These are phyloP conservation scores for Heptranchias perlo DNA, from an alignment of 2,113 vertebrate genomes.

Conservation along the genomic window DNA sequence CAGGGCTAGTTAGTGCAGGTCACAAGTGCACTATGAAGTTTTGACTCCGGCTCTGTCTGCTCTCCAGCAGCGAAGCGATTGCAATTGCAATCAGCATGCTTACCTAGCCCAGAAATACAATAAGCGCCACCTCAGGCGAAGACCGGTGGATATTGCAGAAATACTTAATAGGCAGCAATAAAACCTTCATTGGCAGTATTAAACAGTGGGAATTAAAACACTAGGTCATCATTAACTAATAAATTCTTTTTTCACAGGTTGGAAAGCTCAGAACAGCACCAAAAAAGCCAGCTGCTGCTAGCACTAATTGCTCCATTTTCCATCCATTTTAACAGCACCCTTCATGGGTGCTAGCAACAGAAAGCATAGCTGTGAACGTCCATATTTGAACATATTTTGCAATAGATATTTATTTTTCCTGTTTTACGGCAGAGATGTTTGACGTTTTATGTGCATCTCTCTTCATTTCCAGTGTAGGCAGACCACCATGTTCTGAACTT, in stretches of 20 bases:
- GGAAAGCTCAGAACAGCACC: not conserved
- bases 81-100: not conserved
- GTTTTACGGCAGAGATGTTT: not conserved
- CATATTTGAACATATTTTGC: not conserved
- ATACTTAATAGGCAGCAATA: not conserved
- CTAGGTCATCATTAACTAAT: not conserved
- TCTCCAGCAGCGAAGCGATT: not conserved
- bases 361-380: conserved; percentile 3
- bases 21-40: not conserved
- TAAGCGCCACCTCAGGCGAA: not conserved
- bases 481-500: not conserved
- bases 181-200: not conserved
- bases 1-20: not conserved
- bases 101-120: not conserved
- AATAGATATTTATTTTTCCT: not conserved
- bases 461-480: not conserved
- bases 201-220: no score
- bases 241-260: not conserved
- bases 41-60: not conserved
- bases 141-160: not conserved
- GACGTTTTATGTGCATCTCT: not conserved
- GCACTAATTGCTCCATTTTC: not conserved
- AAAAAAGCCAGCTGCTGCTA: not conserved
- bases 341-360: not conserved
- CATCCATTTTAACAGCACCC: not conserved